phyloP scores from a whole-genome alignment of 2,888 invertebrate genomes.

The Electrophaes corylata region DNA sequence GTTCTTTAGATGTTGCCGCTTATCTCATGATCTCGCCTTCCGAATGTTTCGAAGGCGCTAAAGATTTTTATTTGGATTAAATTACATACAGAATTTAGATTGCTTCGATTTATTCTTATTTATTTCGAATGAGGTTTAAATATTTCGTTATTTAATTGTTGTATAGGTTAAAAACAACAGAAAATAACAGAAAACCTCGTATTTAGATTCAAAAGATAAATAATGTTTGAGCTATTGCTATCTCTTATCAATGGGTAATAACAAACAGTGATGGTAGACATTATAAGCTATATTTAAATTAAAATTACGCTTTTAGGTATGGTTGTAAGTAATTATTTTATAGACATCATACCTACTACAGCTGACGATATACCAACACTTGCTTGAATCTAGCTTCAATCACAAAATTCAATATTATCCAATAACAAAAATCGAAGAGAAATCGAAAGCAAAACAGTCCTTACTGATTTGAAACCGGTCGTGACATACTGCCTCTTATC shows the following conservation, averaged over 20 bases:
- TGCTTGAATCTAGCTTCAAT: not conserved
- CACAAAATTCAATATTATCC: slow-evolving; percentile 3
- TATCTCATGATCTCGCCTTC: slow-evolving; percentile 39
- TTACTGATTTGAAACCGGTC: slow-evolving; percentile 35
- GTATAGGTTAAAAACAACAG: not conserved
- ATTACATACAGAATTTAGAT: slow-evolving; percentile 25
- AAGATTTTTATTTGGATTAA: slow-evolving; percentile 28
- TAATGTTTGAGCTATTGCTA: too few species aligned
- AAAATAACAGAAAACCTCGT: too few species aligned
- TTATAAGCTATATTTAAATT: too few species aligned
- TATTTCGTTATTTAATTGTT: slow-evolving; percentile 18
- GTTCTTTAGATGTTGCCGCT: slow-evolving; percentile 18
- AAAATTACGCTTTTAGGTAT: too few species aligned
- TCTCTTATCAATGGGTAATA: too few species aligned
- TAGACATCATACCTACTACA: too few species aligned
- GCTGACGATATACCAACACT: not conserved
- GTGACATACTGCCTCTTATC: slow-evolving; percentile 53
- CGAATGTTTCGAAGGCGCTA: slow-evolving; percentile 38
- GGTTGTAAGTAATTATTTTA: too few species aligned
- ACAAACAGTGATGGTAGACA: too few species aligned
- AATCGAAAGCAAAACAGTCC: slow-evolving; percentile 36
- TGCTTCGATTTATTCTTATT: slow-evolving; percentile 18
- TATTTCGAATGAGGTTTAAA: slow-evolving; percentile 2
- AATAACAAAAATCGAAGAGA: slow-evolving; percentile 21
- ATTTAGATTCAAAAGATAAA: too few species aligned